Evolutionary conservation across 2,888 invertebrate genomes (phyloP), one percentile per base, ranked within the genome.

Genomic region (Anthrax anthrax): DNA sequence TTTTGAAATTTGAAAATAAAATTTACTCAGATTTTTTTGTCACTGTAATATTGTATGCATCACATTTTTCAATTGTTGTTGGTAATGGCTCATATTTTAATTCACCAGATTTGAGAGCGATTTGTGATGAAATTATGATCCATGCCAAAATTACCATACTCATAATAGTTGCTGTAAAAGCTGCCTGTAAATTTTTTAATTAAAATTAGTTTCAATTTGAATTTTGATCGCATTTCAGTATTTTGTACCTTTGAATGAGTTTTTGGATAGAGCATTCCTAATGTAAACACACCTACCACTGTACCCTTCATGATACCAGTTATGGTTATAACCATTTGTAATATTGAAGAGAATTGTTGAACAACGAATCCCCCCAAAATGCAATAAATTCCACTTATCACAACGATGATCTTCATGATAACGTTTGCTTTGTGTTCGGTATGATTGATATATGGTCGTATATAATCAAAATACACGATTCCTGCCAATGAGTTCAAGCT

Each of bases 221-320:
- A 29, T 14, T 17, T 36, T 18, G 13, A 17, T 9, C 6, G 3
- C 2, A 18, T 17, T n/a, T 32, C 10, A 32, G 13, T 29, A 39
- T 17, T 14, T 49, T 55, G 43, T 40, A 63, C 64, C 48, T 54
- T 57, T 4, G 61, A 70, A 60, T 76, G 77, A 1, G 73, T 70
- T 67, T 72, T 77, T 0, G 83, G 81, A 43, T 80, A 64, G 48
- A 82, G 63, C 72, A 82, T 77, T 29, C 81, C 82, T 36, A 82
- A 59, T 8, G 76, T 67, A 56, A 82, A 82, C 2, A 80, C 71
- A 1, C 78, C 81, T 52, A 77, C 72, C 1, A 78, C 73, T 5
- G 79, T 76, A 13, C 81, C 79, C 9, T 77, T 68, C 5, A 69
- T 65, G 4, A 72, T 59, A n/a, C 73, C 73, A 40, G 65, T 61